These are phyloP conservation scores for Alviniconcha strummeri DNA, from an alignment of 2,888 invertebrate genomes.

Conservation along the genomic window DNA sequence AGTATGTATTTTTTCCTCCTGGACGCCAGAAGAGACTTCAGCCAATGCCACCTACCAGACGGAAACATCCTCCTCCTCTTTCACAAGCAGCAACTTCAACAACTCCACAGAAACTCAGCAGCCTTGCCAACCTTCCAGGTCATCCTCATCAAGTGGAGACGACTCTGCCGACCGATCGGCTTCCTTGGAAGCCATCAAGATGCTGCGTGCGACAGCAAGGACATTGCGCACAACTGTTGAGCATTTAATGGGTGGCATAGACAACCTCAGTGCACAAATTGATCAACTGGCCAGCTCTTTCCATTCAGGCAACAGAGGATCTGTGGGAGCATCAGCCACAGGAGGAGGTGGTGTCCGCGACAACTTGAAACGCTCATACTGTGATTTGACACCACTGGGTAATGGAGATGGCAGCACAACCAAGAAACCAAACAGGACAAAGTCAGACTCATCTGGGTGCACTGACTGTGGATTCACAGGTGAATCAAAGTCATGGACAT, in stretches of 20 bases:
- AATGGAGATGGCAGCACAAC: not conserved
- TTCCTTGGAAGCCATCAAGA: not conserved
- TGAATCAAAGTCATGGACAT: not conserved
- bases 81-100: too few relatives aligned
- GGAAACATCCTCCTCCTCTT: too few relatives aligned
- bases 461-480: slow-evolving; percentile 23
- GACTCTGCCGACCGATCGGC: not conserved
- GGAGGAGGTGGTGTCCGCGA: not conserved
- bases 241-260: slow-evolving; percentile 10
- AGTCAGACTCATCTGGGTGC: slow-evolving; percentile 20
- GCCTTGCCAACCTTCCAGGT: not conserved
- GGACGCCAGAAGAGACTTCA: too few relatives aligned
- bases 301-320: not conserved
- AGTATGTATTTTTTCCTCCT: too few relatives aligned
- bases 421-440: slow-evolving; percentile 24
- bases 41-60: too few relatives aligned
- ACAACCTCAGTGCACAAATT: slow-evolving; percentile 12
- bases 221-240: not conserved
- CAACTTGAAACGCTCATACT: slow-evolving; percentile 5
- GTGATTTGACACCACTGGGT: slow-evolving; percentile 14
- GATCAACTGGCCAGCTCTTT: not conserved
- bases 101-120: not conserved
- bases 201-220: slow-evolving; percentile 22
- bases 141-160: slow-evolving; percentile 3
- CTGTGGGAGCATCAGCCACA: not conserved